phyloP scores from a whole-genome alignment of 1,140 invertebrate species.

The Scaptodrosophila lebanonensis region DNA sequence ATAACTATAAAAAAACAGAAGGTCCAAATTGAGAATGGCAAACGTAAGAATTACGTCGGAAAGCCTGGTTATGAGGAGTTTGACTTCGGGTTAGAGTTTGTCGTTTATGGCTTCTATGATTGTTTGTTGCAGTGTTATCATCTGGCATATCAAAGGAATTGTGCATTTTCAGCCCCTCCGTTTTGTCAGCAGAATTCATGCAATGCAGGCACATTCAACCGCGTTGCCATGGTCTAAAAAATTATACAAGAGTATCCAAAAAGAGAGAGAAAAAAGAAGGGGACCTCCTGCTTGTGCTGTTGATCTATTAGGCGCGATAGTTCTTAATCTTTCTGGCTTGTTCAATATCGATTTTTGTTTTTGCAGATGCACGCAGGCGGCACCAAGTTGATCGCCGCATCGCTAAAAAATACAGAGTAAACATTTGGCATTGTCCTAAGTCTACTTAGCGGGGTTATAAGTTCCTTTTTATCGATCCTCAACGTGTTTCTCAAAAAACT shows the following conservation, averaged over 20 bases:
- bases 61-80: too few species aligned
- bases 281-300: too few species aligned
- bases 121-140: too few species aligned
- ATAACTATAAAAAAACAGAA: constrained; percentile 33
- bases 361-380: constrained; percentile 51
- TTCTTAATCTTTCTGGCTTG: constrained; percentile 2
- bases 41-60: constrained; percentile 1
- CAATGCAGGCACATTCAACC: too few species aligned
- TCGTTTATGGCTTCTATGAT: too few species aligned
- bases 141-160: too few species aligned
- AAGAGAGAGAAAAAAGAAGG: constrained; percentile 7
- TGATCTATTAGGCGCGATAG: too few species aligned
- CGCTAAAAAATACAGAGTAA: constrained; percentile 15
- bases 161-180: too few species aligned
- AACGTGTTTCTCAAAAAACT: neutral
- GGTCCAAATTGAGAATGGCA: constrained; percentile 33
- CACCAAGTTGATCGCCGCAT: constrained; percentile 20
- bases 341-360: neutral
- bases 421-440: neutral
- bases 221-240: too few species aligned
- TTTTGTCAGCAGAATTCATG: too few species aligned
- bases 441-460: neutral
- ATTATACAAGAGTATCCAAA: too few species aligned
- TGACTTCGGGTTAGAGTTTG: too few species aligned
- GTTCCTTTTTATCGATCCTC: neutral